Percentiles rank a stretch among this genome's conserved stretches.
Evolutionary conservation across 2,888 invertebrate genomes (phyloP).

Genomic region (Cyclophora punctaria): DNA sequence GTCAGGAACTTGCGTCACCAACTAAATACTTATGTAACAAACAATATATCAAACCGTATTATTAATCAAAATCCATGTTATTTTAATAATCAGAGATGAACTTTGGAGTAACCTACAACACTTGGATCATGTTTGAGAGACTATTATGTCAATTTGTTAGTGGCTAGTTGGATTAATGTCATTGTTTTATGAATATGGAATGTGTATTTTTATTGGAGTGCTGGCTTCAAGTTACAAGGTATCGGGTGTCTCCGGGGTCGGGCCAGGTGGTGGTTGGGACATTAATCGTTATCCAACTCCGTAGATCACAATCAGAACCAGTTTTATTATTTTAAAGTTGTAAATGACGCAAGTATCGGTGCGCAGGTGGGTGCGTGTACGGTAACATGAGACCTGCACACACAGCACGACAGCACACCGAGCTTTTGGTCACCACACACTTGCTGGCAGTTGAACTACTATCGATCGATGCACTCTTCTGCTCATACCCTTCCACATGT

Average conservation of each 20-base stretch:
- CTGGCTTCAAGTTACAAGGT: conserved; percentile 35
- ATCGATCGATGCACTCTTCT: too few species aligned
- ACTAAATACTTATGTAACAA: too few species aligned
- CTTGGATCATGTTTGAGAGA: conserved; percentile 15
- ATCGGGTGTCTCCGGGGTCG: conserved; percentile 27
- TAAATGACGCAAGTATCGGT: conserved; percentile 71
- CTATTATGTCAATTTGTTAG: conserved; percentile 33
- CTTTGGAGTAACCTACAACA: conserved; percentile 10
- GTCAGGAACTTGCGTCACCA: too few species aligned
- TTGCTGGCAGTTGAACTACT: too few species aligned
- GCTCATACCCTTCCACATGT: too few species aligned
- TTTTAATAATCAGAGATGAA: not conserved
- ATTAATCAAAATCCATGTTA: too few species aligned
- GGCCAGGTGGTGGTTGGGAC: conserved; percentile 58
- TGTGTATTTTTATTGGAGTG: conserved; percentile 30
- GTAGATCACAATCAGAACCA: conserved; percentile 72
- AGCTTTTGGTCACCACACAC: too few species aligned
- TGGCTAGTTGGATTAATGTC: conserved; percentile 34
- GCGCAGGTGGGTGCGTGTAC: conserved; percentile 63
- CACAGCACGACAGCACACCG: conserved; percentile 20
- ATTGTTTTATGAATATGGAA: conserved; percentile 44
- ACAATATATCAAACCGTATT: too few species aligned
- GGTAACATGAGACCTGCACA: conserved; percentile 40
- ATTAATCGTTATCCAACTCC: conserved; percentile 66
- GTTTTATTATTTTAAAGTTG: conserved; percentile 74